Conservation (phyloP, 1,140 invertebrate genomes). For the Parasteatoda tepidariorum region DNA sequence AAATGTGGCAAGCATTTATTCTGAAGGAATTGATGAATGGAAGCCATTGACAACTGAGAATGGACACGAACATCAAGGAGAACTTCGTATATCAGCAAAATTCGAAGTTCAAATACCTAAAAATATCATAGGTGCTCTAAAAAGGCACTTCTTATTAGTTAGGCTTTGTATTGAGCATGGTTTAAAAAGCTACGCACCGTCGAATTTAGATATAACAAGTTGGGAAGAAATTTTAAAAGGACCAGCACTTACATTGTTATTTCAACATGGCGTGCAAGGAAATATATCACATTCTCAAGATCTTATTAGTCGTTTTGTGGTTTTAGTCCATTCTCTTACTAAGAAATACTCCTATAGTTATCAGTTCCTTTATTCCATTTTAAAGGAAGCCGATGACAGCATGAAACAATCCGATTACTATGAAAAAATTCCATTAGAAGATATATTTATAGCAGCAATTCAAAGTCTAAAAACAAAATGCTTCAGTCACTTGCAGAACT, state of each 20-base stretch:
- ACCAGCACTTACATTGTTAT: constrained; percentile 12
- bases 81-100: constrained; percentile 13
- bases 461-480: background rate
- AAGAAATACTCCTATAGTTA: background rate
- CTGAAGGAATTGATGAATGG: constrained; percentile 40
- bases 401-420: background rate
- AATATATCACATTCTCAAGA: constrained; percentile 15
- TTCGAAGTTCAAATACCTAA: background rate
- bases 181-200: background rate
- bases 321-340: background rate
- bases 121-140: constrained; percentile 17
- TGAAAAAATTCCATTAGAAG: background rate
- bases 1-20: constrained; percentile 17
- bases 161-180: constrained; percentile 24
- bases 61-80: background rate
- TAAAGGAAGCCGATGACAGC: background rate
- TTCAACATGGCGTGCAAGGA: constrained; percentile 33
- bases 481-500: background rate
- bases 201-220: background rate
- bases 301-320: constrained; percentile 3
- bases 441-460: constrained; percentile 3
- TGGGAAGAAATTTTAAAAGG: constrained; percentile 30
- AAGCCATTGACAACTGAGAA: background rate
- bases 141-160: constrained; percentile 33
- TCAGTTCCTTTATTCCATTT: constrained; percentile 20